phyloP scores from a whole-genome alignment of 2,888 invertebrate genomes.

The Apotomis betuletana region DNA sequence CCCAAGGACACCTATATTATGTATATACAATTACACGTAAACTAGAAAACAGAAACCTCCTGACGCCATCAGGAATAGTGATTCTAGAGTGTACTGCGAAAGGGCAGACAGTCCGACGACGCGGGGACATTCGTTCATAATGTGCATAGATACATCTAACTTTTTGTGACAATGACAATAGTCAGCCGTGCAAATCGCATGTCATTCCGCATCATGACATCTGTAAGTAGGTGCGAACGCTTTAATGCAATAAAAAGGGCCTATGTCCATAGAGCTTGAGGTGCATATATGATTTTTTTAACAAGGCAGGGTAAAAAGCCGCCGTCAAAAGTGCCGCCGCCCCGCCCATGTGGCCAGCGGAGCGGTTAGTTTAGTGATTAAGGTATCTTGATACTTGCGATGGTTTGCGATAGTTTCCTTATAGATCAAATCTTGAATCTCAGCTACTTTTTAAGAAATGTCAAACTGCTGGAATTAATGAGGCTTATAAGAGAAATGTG shows the following conservation, averaged over 20 bases:
- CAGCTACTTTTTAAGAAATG: too few relatives aligned
- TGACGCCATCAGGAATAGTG: too few relatives aligned
- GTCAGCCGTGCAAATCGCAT: slow-evolving; percentile 7
- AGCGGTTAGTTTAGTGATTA: neutral
- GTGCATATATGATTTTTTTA: neutral
- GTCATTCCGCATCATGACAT: slow-evolving; percentile 29
- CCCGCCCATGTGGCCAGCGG: slow-evolving; percentile 41
- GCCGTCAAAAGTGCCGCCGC: slow-evolving; percentile 47
- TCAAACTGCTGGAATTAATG: too few relatives aligned
- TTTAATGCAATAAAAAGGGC: neutral
- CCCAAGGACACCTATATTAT: too few relatives aligned
- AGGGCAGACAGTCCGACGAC: neutral
- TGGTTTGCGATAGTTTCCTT: slow-evolving; percentile 4
- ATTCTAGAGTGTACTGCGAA: neutral
- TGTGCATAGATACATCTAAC: neutral
- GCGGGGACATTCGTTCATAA: neutral
- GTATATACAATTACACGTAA: too few relatives aligned
- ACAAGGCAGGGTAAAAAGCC: slow-evolving; percentile 50
- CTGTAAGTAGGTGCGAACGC: slow-evolving; percentile 43
- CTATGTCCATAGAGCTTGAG: neutral
- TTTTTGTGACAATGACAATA: neutral
- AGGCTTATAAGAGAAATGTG: too few relatives aligned
- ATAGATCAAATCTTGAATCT: too few relatives aligned
- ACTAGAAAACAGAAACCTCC: too few relatives aligned
- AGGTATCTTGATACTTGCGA: slow-evolving; percentile 38